Evolutionary conservation across 2,797 vertebrate species (phyloP).

Genomic region (Steatocranus sp.): DNA sequence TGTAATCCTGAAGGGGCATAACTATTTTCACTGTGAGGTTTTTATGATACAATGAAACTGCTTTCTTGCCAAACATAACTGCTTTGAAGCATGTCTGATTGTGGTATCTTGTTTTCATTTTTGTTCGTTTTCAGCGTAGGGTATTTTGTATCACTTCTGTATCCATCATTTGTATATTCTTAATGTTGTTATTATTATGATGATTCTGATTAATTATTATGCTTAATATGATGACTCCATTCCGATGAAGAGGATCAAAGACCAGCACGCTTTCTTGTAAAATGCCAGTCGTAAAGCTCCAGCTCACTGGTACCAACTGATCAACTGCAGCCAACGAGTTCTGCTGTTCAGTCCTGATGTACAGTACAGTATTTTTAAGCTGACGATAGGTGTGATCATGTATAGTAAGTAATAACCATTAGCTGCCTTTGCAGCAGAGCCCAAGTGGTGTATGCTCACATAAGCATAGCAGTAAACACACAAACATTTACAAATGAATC

Average conservation of each 20-base stretch:
- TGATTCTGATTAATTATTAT: conserved; percentile 69
- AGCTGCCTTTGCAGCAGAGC: conserved; percentile 57
- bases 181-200: conserved; percentile 67
- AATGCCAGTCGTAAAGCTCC: conserved; percentile 61
- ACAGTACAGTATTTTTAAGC: conserved; percentile 50
- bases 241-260: conserved; percentile 71
- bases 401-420: conserved; percentile 45
- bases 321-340: conserved; percentile 65
- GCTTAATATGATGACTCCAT: conserved; percentile 73
- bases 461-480: conserved; percentile 45
- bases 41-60: conserved; percentile 78
- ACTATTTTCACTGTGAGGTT: conserved; percentile 86
- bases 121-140: conserved; percentile 68
- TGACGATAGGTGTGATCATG: conserved; percentile 39
- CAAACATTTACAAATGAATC: conserved; percentile 46
- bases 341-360: conserved; percentile 38
- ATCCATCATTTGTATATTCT: conserved; percentile 77
- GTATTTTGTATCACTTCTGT: conserved; percentile 79
- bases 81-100: conserved; percentile 80
- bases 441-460: conserved; percentile 36
- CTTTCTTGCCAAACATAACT: conserved; percentile 82
- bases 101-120: conserved; percentile 71
- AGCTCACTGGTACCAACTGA: conserved; percentile 73
- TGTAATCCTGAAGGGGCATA: conserved; percentile 81
- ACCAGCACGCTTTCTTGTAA: conserved; percentile 67